Evolutionary conservation across 1,140 invertebrate species (phyloP).

Genomic region (Goniozus legneri): DNA sequence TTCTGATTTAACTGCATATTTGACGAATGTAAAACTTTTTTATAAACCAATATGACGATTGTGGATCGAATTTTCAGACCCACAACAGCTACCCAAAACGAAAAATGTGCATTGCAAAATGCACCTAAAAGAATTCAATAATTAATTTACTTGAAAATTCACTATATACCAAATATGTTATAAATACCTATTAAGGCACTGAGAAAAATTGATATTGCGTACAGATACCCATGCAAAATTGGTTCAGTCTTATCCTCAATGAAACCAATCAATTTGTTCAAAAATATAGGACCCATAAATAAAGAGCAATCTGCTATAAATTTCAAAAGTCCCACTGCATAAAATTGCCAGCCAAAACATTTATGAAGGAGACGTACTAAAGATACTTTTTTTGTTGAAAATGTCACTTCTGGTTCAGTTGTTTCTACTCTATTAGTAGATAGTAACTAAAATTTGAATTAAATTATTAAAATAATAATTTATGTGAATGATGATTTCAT

Average conservation of each 20-base stretch:
- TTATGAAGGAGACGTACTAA: conserved; percentile 73
- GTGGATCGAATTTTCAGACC: conserved; percentile 83
- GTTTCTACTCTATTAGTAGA: background rate
- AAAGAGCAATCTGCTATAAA: conserved; percentile 76
- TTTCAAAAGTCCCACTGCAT: conserved; percentile 83
- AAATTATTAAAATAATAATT: conserved; percentile 17
- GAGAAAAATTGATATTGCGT: conserved; percentile 69
- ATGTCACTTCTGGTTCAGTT: conserved; percentile 11
- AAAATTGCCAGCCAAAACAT: conserved; percentile 85
- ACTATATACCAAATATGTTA: conserved; percentile 3
- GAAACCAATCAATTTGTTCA: conserved; percentile 78
- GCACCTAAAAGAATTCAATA: conserved; percentile 55
- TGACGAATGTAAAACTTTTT: conserved; percentile 72
- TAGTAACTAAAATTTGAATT: background rate
- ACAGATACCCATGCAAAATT: conserved; percentile 71
- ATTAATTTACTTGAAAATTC: conserved; percentile 2
- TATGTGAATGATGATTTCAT: conserved; percentile 41
- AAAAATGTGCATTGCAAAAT: conserved; percentile 83
- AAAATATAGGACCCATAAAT: conserved; percentile 85
- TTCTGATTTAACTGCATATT: conserved; percentile 54
- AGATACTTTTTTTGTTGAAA: conserved; percentile 54
- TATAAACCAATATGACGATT: conserved; percentile 81
- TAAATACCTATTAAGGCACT: conserved; percentile 62
- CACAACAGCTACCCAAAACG: conserved; percentile 81
- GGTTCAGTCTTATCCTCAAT: conserved; percentile 72